Conservation (phyloP, 2,888 invertebrate genomes). For the Leptinotarsa tumamoca region DNA sequence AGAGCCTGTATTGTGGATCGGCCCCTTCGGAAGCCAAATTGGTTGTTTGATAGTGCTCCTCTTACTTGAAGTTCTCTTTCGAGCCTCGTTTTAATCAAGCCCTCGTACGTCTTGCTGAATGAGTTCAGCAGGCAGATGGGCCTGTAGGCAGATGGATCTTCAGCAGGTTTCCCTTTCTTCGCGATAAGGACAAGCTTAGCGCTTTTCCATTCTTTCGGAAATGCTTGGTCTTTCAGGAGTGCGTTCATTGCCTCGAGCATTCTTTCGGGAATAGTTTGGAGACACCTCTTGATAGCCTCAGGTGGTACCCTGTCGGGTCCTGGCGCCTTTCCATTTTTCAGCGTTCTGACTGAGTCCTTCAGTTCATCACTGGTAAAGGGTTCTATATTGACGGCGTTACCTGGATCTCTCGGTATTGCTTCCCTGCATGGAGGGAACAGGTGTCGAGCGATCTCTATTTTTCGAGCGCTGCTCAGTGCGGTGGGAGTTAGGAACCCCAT, state of each 20-base stretch:
- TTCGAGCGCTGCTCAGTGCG: neutral
- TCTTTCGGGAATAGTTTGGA: neutral
- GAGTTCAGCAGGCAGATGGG: neutral
- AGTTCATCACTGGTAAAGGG: neutral
- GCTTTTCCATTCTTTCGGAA: neutral
- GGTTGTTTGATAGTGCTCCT: constrained; percentile 2
- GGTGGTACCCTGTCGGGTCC: neutral
- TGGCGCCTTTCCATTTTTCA: neutral
- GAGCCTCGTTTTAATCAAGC: neutral
- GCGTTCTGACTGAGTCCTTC: neutral
- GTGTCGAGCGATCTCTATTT: neutral
- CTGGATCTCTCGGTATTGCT: neutral
- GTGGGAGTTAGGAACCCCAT: neutral
- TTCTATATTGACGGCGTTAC: neutral
- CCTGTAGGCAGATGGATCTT: neutral
- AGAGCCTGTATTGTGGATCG: constrained; percentile 22
- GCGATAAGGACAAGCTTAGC: neutral
- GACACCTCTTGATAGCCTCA: neutral
- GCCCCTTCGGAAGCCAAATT: constrained; percentile 19
- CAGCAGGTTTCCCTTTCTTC: too few relatives aligned
- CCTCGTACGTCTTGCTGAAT: neutral
- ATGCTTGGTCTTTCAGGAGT: neutral
- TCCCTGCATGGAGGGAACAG: neutral
- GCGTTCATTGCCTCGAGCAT: neutral
- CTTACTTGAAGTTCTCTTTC: neutral